phyloP scores from a whole-genome alignment of 1,140 invertebrate genomes.

The Hesperophylax magnus region DNA sequence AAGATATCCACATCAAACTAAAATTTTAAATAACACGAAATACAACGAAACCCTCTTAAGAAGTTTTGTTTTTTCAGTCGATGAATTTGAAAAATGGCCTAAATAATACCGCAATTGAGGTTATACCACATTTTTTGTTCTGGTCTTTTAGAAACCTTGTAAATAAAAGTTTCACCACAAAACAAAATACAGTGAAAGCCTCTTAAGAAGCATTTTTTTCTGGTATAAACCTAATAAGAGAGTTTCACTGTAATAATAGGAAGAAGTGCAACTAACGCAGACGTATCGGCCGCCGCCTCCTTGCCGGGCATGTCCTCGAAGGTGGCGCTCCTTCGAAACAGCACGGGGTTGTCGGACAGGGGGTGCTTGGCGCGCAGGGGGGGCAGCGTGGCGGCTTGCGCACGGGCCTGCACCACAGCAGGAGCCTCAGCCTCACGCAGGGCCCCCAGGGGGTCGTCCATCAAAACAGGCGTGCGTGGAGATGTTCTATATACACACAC shows the following conservation, averaged over 20 bases:
- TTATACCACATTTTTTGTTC: no score
- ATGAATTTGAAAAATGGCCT: no score
- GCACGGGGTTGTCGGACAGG: conserved; percentile 71
- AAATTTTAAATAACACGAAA: no score
- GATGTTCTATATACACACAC: conserved; percentile 69
- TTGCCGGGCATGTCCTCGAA: conserved; percentile 73
- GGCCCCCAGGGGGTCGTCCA: conserved; percentile 93
- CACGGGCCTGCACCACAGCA: conserved; percentile 53
- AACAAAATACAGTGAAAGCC: no score
- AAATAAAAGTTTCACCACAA: no score
- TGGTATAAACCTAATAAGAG: no score
- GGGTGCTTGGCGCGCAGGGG: conserved; percentile 61
- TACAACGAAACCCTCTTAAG: no score
- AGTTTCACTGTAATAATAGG: background rate
- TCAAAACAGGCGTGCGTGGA: conserved; percentile 85
- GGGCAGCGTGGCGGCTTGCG: conserved; percentile 36
- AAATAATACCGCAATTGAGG: no score
- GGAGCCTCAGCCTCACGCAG: conserved; percentile 68
- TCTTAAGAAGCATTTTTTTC: no score
- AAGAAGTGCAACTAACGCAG: conserved; percentile 61
- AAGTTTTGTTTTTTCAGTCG: no score
- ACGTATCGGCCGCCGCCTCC: conserved; percentile 66
- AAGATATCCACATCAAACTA: no score
- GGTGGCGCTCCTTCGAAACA: conserved; percentile 73
- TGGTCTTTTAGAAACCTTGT: no score